Evolutionary conservation across 2,888 invertebrate genomes (phyloP), one percentile per base, ranked within the genome.

Genomic region (Troides oblongomaculatus): DNA sequence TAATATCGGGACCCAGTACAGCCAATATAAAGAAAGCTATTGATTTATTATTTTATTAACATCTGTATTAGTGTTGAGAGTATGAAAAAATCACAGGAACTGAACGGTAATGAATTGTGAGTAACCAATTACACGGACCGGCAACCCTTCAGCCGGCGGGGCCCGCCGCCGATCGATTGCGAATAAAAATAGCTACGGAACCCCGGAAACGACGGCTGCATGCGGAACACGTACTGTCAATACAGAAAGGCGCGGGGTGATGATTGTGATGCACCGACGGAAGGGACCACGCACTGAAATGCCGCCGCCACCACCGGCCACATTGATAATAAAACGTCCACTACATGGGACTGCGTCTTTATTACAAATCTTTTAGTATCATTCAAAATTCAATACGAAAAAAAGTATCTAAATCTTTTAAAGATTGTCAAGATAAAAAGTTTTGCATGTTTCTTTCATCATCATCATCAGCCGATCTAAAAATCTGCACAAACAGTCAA

Each of bases 191-290:
- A 86, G 84, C 87, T 84, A 80, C 85, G 82, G 88, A 87, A 89
- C 88, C 87, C 87, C 84, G 88, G 89, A 87, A 88, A 81, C 79
- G 83, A 83, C 86, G 46, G 81, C 78, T 72, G 76, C 73, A 92
- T 90, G 91, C 92, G 76, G 79, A 73, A 85, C 92, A 92, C 92
- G 92, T 92, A 87, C 84, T 81, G 90, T 89, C 91, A 90, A 92
- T 92, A 91, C 86, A 89, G 89, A 89, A 88, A 82, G 80, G 84
- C 79, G 80, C 83, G 77, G 85, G 85, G 87, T 85, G 90, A 90
- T 89, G 88, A 92, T 91, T 90, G 90, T 87, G 89, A 89, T 90
- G 89, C 90, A 88, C 87, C 86, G 83, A 79, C 80, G 75, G 83
- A 81, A 80, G 83, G 79, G 80, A 75, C 68, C 76, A 76, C 74